Conservation (phyloP, 1,140 invertebrate species). For the Drosophila nigromelanica region DNA sequence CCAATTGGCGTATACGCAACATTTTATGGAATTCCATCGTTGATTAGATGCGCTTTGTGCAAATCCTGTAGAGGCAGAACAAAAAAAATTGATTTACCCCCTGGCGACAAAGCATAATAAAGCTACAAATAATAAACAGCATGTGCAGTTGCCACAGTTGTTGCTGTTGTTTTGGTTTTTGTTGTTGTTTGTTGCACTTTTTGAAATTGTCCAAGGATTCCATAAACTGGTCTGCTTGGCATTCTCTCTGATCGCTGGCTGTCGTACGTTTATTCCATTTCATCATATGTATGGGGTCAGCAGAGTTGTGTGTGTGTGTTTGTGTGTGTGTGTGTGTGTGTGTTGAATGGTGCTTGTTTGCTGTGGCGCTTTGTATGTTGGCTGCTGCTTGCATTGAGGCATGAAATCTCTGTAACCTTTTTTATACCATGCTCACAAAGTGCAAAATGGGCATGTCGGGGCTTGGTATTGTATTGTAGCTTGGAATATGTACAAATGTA, state of each 20-base stretch:
- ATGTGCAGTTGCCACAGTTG: background rate
- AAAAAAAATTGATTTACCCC: background rate
- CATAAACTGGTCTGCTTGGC: background rate
- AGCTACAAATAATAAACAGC: slow-evolving; percentile 31
- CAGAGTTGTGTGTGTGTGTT: background rate
- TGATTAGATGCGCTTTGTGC: slow-evolving; percentile 66
- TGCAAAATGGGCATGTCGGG: too few relatives aligned
- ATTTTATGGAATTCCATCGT: slow-evolving; percentile 63
- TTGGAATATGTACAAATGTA: too few relatives aligned
- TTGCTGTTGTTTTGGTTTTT: slow-evolving; percentile 28
- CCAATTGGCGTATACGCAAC: slow-evolving; percentile 59
- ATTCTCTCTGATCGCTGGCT: slow-evolving; percentile 8
- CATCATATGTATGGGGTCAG: slow-evolving; percentile 12
- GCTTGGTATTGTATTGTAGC: too few relatives aligned
- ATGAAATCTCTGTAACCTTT: slow-evolving; percentile 77
- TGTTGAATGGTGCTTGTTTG: slow-evolving; percentile 38
- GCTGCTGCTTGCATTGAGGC: slow-evolving; percentile 61
- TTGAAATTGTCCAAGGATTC: slow-evolving; percentile 60
- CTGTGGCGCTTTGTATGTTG: slow-evolving; percentile 47
- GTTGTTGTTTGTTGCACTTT: slow-evolving; percentile 53
- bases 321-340: slow-evolving; percentile 20
- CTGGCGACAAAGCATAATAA: slow-evolving; percentile 12
- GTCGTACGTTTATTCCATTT: slow-evolving; percentile 23
- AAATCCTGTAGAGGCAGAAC: slow-evolving; percentile 33
- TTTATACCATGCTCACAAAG: too few relatives aligned